Evolutionary conservation across 2,113 vertebrate genomes (phyloP).

Genomic region (Nothobranchius kuhntae): DNA sequence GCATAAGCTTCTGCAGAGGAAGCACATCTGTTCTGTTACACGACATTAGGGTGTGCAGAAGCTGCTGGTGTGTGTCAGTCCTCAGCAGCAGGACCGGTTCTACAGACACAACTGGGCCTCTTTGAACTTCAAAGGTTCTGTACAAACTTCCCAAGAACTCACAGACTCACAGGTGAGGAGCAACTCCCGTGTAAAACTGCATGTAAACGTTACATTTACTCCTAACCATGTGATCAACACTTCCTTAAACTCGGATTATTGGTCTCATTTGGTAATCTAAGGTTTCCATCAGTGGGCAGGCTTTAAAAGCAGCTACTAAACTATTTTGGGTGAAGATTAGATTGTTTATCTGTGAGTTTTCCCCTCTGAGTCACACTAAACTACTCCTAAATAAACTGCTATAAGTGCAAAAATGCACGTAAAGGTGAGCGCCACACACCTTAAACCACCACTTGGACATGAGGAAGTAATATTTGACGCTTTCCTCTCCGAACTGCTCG

Average conservation of each 20-base stretch:
- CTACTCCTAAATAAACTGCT: no score
- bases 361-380: not conserved
- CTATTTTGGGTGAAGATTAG: no score
- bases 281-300: no score
- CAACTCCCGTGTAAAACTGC: no score
- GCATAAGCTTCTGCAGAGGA: not conserved
- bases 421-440: constrained; percentile 66
- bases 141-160: no score
- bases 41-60: not conserved
- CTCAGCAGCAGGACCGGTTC: not conserved
- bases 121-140: not conserved
- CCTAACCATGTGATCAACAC: no score
- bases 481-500: constrained; percentile 92
- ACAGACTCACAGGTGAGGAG: no score
- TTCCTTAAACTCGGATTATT: no score
- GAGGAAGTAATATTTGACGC: constrained; percentile 91
- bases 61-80: not conserved
- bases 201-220: no score
- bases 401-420: not conserved
- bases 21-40: not conserved
- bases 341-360: not conserved
- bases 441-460: constrained; percentile 96
- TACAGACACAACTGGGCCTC: no score
- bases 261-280: no score
- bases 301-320: no score